Base-by-base conservation (phyloP, 2,113 vertebrate species). In the Rhinogobius similis region DNA sequence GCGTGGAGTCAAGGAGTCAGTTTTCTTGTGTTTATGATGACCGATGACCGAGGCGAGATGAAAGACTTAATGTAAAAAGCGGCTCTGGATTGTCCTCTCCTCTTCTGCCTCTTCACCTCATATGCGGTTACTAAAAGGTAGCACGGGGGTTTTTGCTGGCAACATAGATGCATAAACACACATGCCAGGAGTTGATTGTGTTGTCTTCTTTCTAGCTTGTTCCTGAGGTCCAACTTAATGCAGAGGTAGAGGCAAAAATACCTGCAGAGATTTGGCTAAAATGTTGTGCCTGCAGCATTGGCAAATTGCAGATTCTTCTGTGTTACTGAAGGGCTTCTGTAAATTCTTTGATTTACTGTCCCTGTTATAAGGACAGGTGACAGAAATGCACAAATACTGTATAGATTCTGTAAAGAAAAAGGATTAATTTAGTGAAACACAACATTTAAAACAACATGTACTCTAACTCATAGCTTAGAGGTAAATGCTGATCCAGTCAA, bases 1-100 rank as follows among this genome's bases (percentile, higher is more conserved):
- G 69, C 10, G 12, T 24, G 9, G 63, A 48, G 66, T 78, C 81
- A 66, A 68, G 73, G 58, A 82, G 74, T 80, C 48, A n/a, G 65
- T 46, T 73, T 82, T 88, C 76, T 88, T 80, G 62, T 53, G 48
- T 83, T 86, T 89, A 83, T 79, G 83, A 84, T 89, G 87, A 86
- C 82, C 80, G 76, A 84, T 88, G 80, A 82, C 82, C 72, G 73
- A 65, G 75, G 77, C 61, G 73, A 86, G 79, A 87, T 87, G 87
- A 86, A 89, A 87, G 83, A 70, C 46, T 67, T 76, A 66, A 86
- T 87, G 77, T 71, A 83, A 86, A 85, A 84, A 85, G 76, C 77
- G 20, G n/a, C 69, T 75, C 66, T 62, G 70, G 67, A 71, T 38
- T 41, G 73, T 59, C 69, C 76, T 73, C 46, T 63, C 67, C 64